Evolutionary conservation across 2,888 invertebrate species (phyloP), one percentile per base, ranked within the genome.

Genomic region (Nomada hirtipes): DNA sequence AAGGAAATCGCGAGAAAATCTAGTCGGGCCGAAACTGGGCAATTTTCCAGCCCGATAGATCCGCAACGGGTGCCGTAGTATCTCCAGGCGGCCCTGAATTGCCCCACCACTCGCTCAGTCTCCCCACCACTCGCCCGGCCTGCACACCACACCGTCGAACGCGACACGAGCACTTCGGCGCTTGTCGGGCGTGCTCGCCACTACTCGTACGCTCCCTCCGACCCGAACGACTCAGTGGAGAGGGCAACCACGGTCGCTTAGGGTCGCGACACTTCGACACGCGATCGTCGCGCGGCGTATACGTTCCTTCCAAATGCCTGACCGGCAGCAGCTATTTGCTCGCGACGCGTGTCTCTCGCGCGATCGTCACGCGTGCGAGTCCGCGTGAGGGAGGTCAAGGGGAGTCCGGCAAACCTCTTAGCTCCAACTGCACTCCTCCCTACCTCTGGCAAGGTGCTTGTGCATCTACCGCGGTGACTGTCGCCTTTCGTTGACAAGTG

Each of bases 281-380:
- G 86, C 87, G 83, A 87, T 73, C 79, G 67, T 70, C 74, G 85
- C 76, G 74, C 80, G 80, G 74, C 69, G 60, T 65, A 70, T 71
- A 65, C 74, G 73, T 67, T 74, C 67, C 18, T 50, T 26, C 73
- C 82, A 78, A 77, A 86, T 83, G 88, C 76, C 79, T 85, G 50
- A 63, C 74, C 77, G 74, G 72, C 76, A 47, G 79, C 79, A 64
- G 79, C 71, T 81, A 83, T 81, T 82, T 83, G 72, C 82, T 78
- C 86, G 80, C 88, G 87, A 83, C 79, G 88, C 87, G 88, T 84
- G 88, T 84, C 78, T 69, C 68, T 82, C 87, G 86, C 88, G 86
- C 82, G 86, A 82, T 79, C 79, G 76, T 64, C 81, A 79, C 84
- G 85, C 83, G 87, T 76, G 65, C 79, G 64, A 63, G 64, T 79